Evolutionary conservation across 2,797 vertebrate species (phyloP).

Genomic region (Euthynnus affinis): DNA sequence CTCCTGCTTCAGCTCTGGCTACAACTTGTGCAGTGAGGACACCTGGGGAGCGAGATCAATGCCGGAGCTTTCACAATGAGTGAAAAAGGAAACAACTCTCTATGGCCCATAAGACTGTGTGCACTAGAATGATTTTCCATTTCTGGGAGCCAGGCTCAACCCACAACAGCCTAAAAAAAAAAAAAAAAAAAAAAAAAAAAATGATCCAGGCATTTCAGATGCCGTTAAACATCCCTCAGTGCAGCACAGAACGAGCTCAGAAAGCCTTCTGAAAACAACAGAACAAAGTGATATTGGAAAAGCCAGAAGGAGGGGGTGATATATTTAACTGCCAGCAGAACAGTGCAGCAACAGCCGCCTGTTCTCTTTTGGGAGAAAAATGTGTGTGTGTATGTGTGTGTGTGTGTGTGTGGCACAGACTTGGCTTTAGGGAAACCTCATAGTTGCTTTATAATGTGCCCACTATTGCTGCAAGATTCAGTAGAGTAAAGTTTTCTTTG

Average conservation of each 20-base stretch:
- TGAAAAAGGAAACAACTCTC: conserved; percentile 60
- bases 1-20: conserved; percentile 5
- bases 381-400: background rate
- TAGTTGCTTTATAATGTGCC: conserved; percentile 39
- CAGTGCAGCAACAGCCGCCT: conserved; percentile 42
- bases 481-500: conserved; percentile 21
- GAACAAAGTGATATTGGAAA: conserved; percentile 61
- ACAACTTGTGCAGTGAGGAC: conserved; percentile 35
- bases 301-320: conserved; percentile 63
- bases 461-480: conserved; percentile 21
- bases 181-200: background rate
- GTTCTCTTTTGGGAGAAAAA: conserved; percentile 31
- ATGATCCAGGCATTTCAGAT: conserved; percentile 45
- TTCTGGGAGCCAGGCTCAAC: conserved; percentile 45
- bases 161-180: conserved; percentile 10
- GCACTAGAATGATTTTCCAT: conserved; percentile 60
- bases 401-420: conserved; percentile 15
- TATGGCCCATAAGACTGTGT: conserved; percentile 50
- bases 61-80: conserved; percentile 43
- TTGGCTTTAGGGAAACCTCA: conserved; percentile 36
- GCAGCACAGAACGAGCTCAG: conserved; percentile 49
- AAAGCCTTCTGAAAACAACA: conserved; percentile 60
- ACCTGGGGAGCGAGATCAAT: conserved; percentile 57
- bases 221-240: conserved; percentile 58
- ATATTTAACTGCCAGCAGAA: conserved; percentile 60